These are phyloP conservation scores for Oreochromis mossambicus DNA, from an alignment of 2,797 vertebrate genomes.

Conservation along the genomic window DNA sequence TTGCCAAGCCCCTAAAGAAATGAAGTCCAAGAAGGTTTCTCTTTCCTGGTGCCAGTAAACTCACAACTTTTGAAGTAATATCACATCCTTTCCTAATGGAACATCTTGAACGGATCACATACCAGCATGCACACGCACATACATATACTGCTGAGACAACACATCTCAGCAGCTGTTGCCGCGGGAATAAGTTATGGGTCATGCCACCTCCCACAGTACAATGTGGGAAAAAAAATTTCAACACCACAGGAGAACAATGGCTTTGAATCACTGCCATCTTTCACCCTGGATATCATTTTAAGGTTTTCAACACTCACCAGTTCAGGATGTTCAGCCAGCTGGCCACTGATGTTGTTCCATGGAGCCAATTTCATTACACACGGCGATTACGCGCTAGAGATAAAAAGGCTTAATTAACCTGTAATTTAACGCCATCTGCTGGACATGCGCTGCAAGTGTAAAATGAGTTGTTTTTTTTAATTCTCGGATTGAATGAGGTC, in stretches of 20 bases:
- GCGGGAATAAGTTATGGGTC: conserved; percentile 4
- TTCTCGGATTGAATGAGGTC: neutral
- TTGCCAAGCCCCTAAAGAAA: neutral
- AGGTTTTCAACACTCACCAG: neutral
- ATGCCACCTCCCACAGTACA: conserved; percentile 20
- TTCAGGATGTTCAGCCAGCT: neutral
- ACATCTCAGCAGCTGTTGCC: conserved; percentile 50
- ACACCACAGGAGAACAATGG: neutral
- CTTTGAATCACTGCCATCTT: conserved; percentile 2
- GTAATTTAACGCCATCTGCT: conserved; percentile 28
- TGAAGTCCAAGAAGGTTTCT: neutral
- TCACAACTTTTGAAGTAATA: neutral
- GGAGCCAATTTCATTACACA: neutral
- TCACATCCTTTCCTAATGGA: neutral
- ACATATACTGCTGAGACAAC: neutral
- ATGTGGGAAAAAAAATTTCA: conserved; percentile 18
- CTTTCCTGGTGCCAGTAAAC: neutral
- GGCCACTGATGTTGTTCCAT: neutral
- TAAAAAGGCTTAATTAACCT: neutral
- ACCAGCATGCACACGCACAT: neutral
- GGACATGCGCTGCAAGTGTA: conserved; percentile 11
- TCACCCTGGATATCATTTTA: conserved; percentile 15
- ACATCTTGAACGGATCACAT: neutral
- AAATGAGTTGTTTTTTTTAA: neutral
- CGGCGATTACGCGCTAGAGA: neutral